Evolutionary conservation across 2,797 vertebrate genomes (phyloP).

Genomic region (Paramormyrops hopkinsi): DNA sequence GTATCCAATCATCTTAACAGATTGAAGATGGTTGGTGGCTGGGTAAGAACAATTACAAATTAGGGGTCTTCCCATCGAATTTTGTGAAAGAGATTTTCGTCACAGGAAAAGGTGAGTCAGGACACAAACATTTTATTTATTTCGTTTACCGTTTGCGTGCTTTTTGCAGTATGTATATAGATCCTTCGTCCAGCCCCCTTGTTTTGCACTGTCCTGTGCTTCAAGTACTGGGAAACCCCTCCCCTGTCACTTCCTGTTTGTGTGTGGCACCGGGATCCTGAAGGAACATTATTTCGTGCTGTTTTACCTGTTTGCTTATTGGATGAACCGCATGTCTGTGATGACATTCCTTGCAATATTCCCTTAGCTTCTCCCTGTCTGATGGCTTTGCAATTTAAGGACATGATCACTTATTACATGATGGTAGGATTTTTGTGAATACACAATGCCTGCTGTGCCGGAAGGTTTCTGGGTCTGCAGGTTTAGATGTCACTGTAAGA

Average conservation of each 20-base stretch:
- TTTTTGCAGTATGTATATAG: background rate
- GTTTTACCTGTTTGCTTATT: background rate
- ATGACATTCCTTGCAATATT: background rate
- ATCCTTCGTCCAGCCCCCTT: background rate
- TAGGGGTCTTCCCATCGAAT: constrained; percentile 82
- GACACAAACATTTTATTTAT: background rate
- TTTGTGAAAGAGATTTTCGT: constrained; percentile 75
- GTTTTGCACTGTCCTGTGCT: background rate
- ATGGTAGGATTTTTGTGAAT: background rate
- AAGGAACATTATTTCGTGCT: background rate
- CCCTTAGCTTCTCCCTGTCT: background rate
- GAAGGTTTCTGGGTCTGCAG: background rate
- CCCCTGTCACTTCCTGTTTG: background rate
- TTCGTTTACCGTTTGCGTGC: background rate
- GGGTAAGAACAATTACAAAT: constrained; percentile 68
- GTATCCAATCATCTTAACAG: constrained; percentile 44
- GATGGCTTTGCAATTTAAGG: background rate
- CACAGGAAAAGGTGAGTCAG: constrained; percentile 49
- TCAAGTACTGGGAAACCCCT: background rate
- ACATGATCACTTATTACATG: background rate
- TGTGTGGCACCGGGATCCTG: background rate
- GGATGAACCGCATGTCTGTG: background rate
- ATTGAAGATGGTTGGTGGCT: constrained; percentile 92
- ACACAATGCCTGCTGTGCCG: background rate
- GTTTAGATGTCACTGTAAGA: background rate